phyloP scores from a whole-genome alignment of 2,888 invertebrate species.

The Gisinianus flammeolus region DNA sequence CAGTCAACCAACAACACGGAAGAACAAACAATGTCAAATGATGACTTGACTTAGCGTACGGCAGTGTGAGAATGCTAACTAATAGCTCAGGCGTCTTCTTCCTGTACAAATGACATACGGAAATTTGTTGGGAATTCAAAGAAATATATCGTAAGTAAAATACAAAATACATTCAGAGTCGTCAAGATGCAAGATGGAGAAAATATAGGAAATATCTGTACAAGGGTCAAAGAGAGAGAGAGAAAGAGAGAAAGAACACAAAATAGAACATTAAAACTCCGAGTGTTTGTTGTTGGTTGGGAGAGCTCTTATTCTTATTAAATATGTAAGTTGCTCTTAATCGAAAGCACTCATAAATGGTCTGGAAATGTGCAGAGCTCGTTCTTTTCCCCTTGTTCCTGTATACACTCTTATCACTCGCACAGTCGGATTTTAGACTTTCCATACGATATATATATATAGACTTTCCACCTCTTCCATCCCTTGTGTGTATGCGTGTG shows the following conservation, averaged over 20 bases:
- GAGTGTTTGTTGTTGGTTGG: not conserved
- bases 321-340: constrained; percentile 8
- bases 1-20: not conserved
- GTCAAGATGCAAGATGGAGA: too few species aligned
- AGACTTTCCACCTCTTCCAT: not conserved
- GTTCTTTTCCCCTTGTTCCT: not conserved
- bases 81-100: too few species aligned
- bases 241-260: not conserved
- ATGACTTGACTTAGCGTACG: too few species aligned
- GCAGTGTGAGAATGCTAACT: too few species aligned
- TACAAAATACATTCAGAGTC: not conserved
- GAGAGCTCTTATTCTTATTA: not conserved
- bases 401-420: not conserved
- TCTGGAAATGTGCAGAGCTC: not conserved
- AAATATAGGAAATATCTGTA: too few species aligned
- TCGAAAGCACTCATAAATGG: not conserved
- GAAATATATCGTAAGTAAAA: not conserved
- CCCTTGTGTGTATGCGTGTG: not conserved
- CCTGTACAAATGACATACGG: too few species aligned
- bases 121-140: too few species aligned
- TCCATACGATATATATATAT: too few species aligned
- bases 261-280: not conserved
- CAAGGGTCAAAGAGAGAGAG: not conserved
- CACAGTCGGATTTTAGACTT: too few species aligned
- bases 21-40: too few species aligned